phyloP scores from a whole-genome alignment of 2,888 invertebrate species.

The Orchestes rusci region DNA sequence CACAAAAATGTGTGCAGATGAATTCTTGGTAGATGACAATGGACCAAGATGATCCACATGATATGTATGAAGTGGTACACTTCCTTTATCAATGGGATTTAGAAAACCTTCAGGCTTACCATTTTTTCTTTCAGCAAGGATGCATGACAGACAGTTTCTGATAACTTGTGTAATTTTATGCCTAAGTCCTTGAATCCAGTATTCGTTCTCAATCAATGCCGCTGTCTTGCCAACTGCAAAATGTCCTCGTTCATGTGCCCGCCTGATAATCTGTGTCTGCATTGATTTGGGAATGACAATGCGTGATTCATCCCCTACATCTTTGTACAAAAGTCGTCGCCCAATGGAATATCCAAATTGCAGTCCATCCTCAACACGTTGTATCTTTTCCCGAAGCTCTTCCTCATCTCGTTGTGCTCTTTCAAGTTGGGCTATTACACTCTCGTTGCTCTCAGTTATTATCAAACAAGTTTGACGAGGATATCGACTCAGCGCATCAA shows the following conservation, averaged over 20 bases:
- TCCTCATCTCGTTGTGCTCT: conserved; percentile 25
- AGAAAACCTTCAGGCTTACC: conserved; percentile 31
- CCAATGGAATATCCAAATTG: conserved; percentile 15
- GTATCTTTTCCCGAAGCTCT: no score
- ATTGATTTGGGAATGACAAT: conserved; percentile 34
- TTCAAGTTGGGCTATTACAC: conserved; percentile 8
- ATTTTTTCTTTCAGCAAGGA: conserved; percentile 19
- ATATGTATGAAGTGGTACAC: conserved; percentile 27
- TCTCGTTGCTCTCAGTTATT: conserved; percentile 1
- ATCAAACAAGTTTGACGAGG: conserved; percentile 21
- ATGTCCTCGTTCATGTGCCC: conserved; percentile 35
- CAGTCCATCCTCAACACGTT: conserved; percentile 22
- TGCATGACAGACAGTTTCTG: neutral
- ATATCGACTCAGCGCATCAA: no score
- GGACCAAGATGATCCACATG: conserved; percentile 32
- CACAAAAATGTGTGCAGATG: conserved; percentile 33
- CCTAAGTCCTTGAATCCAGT: no score
- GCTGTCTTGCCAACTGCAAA: conserved; percentile 28
- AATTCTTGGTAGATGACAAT: conserved; percentile 27
- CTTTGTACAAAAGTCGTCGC: conserved; percentile 29
- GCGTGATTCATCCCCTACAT: conserved; percentile 19
- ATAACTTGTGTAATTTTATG: no score
- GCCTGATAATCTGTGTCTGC: conserved; percentile 36
- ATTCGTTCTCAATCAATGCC: no score
- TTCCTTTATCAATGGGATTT: conserved; percentile 27